Evolutionary conservation across 2,797 vertebrate genomes (phyloP).

Genomic region (Microcaecilia unicolor): DNA sequence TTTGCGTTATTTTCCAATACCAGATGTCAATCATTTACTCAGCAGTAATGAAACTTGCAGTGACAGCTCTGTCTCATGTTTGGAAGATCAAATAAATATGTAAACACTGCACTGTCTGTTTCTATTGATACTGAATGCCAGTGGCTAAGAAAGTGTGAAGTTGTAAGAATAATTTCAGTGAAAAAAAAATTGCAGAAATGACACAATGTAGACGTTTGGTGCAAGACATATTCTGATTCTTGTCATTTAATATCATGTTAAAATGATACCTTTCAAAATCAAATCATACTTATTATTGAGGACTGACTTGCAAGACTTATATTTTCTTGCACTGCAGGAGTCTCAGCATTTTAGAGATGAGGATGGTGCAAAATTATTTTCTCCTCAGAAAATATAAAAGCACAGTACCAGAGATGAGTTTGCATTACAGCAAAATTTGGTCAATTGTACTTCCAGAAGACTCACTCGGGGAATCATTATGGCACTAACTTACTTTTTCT

Average conservation of each 20-base stretch:
- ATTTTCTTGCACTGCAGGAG: too few relatives aligned
- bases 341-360: too few relatives aligned
- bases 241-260: slow-evolving; percentile 50
- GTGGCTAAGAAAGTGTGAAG: slow-evolving; percentile 30
- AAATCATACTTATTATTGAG: slow-evolving; percentile 6
- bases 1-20: too few relatives aligned
- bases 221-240: slow-evolving; percentile 51
- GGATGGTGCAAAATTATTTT: too few relatives aligned
- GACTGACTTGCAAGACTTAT: too few relatives aligned
- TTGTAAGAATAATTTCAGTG: slow-evolving; percentile 32
- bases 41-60: slow-evolving; percentile 39
- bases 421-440: too few relatives aligned
- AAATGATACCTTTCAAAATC: slow-evolving; percentile 37
- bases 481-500: too few relatives aligned
- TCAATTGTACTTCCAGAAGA: too few relatives aligned
- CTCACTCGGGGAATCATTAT: too few relatives aligned
- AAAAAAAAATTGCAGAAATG: slow-evolving; percentile 36
- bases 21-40: too few relatives aligned
- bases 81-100: slow-evolving; percentile 50
- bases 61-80: slow-evolving; percentile 49
- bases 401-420: too few relatives aligned
- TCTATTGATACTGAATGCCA: slow-evolving; percentile 57
- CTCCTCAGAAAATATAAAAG: too few relatives aligned
- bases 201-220: slow-evolving; percentile 52
- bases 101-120: slow-evolving; percentile 49